Base-by-base conservation (phyloP, 2,888 invertebrate species). In the Crossocerus cetratus region DNA sequence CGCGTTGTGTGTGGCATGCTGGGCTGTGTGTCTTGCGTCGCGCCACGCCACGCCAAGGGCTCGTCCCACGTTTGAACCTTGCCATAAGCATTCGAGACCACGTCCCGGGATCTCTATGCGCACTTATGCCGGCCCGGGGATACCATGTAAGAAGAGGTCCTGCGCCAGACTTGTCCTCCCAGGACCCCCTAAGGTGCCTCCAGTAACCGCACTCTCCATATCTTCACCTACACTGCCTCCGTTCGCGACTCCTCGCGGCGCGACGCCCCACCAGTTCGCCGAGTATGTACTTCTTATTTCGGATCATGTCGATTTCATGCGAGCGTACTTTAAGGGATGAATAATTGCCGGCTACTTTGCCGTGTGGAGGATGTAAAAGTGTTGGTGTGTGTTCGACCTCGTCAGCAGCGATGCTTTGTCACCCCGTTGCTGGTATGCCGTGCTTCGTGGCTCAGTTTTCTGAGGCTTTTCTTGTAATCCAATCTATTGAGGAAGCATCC, bases 1-100 rank as follows among this genome's bases (percentile, higher is more conserved):
- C 90, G 89, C 89, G 86, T 89, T 87, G 88, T 90, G 90, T 90
- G 90, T 90, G 90, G 90, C 81, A 87, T 82, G 83, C 84, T 82
- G 86, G 82, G 88, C 32, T 32, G 32, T 32, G 85, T 88, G 86
- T 87, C 84, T 84, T 82, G 82, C 85, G 80, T 78, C 80, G 82
- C 83, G 74, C 70, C 78, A 76, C 77, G 32, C 32, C 32, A 68
- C 64, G 66, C 63, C 72, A 44, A 45, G 43, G 43, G 45, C 49
- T 32, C 49, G 49, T 16, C 49, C 49, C 49, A 49, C 49, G 49
- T 49, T 32, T 32, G 49, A 16, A 49, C 16, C 49, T 32, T 32
- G 16, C 49, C 49, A 49, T 49, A 49, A 49, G 49, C 16, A 49
- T 16, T 16, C 32, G 32, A 32, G 16, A 49, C 49, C 49, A 49